These are phyloP conservation scores for Arvicanthis niloticus DNA, from an alignment of 2,113 vertebrate species.

Conservation along the genomic window DNA sequence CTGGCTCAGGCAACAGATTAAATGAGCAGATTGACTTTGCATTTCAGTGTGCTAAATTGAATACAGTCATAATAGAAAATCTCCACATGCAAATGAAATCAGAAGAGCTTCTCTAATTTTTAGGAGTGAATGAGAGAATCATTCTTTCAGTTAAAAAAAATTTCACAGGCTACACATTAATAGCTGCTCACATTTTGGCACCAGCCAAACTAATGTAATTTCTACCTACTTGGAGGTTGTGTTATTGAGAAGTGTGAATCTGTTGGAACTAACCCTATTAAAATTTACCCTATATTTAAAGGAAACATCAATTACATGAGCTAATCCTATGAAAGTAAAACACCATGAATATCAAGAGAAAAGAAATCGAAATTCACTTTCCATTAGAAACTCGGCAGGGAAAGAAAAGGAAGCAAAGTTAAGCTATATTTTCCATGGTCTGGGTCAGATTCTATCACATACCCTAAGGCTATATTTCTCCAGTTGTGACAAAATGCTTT, in stretches of 20 bases:
- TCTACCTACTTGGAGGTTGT: constrained; percentile 48
- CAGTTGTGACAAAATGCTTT: constrained; percentile 57
- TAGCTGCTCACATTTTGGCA: constrained; percentile 54
- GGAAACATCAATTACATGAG: constrained; percentile 43
- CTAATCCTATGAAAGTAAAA: constrained; percentile 46
- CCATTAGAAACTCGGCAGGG: constrained; percentile 25
- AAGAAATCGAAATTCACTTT: constrained; percentile 64
- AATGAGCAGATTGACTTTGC: constrained; percentile 65
- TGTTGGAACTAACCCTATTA: constrained; percentile 21
- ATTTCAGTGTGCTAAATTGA: constrained; percentile 61
- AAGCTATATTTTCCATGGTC: constrained; percentile 62
- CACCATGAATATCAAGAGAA: constrained; percentile 64
- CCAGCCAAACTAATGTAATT: constrained; percentile 69
- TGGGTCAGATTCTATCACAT: constrained; percentile 43
- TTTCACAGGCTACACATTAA: constrained; percentile 46
- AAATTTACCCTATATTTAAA: constrained; percentile 59
- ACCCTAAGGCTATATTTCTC: constrained; percentile 47
- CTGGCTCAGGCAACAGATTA: constrained; percentile 64
- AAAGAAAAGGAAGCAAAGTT: constrained; percentile 44
- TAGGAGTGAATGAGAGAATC: constrained; percentile 54
- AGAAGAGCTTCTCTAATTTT: constrained; percentile 72
- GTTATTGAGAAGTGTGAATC: constrained; percentile 53
- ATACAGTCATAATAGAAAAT: constrained; percentile 74
- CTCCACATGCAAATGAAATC: constrained; percentile 72
- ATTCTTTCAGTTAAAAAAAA: constrained; percentile 38